These are phyloP conservation scores for Sycophila texana DNA, from an alignment of 2,888 invertebrate genomes.

Conservation along the genomic window DNA sequence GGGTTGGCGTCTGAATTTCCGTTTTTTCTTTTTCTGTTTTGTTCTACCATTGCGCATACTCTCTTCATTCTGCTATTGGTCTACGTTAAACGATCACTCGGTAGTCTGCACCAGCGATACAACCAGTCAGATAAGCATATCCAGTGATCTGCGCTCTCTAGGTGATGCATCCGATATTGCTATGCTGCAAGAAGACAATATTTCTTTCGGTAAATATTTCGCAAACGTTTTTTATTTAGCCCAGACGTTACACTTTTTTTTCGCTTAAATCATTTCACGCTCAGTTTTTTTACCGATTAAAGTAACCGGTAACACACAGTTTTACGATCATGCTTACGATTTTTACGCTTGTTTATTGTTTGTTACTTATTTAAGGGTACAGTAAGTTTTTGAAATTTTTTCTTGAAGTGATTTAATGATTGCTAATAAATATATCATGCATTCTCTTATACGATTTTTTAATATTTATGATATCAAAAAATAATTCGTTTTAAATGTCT, in stretches of 20 bases:
- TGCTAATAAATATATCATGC: too few relatives aligned
- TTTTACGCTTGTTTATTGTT: constrained; percentile 16
- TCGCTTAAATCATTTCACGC: constrained; percentile 55
- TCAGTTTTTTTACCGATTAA: constrained; percentile 43
- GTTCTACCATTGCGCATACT: constrained; percentile 68
- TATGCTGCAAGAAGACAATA: constrained; percentile 74
- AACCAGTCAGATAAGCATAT: constrained; percentile 75
- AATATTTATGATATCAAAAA: not conserved
- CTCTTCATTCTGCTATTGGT: constrained; percentile 68
- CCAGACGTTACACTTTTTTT: constrained; percentile 48
- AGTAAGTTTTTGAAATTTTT: constrained; percentile 18
- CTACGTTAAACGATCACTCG: constrained; percentile 65
- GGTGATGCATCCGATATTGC: constrained; percentile 74
- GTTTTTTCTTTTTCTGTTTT: constrained; percentile 62
- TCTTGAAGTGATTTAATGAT: too few relatives aligned
- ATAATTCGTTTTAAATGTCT: too few relatives aligned
- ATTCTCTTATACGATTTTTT: not conserved
- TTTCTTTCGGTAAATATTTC: constrained; percentile 73
- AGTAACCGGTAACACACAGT: constrained; percentile 35
- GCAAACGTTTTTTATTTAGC: constrained; percentile 57
- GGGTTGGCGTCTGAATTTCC: constrained; percentile 50
- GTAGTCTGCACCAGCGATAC: constrained; percentile 74
- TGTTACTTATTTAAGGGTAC: constrained; percentile 29
- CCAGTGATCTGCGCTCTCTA: constrained; percentile 74
- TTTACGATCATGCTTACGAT: constrained; percentile 47